Conservation (phyloP, 2,888 invertebrate species). For the Laspeyria flexula region DNA sequence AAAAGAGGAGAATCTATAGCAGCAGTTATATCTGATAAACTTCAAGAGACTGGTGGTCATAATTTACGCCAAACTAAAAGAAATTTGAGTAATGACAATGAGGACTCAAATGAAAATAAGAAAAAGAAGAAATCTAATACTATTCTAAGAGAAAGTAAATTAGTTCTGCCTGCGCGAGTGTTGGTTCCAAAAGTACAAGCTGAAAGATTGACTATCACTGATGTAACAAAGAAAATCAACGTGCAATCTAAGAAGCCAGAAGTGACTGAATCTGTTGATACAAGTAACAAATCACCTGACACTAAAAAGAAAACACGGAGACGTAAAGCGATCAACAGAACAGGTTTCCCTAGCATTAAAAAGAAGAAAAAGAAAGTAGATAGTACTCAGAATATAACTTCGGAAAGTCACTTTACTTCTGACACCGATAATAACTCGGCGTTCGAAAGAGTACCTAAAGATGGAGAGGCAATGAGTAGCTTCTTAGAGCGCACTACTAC, state of each 20-base stretch:
- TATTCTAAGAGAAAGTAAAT: constrained; percentile 79
- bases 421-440: constrained; percentile 78
- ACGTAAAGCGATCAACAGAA: constrained; percentile 93
- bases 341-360: constrained; percentile 94
- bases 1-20: constrained; percentile 81
- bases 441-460: constrained; percentile 89
- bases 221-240: constrained; percentile 60
- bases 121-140: constrained; percentile 75
- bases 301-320: constrained; percentile 85
- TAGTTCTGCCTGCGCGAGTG: constrained; percentile 74
- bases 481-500: constrained; percentile 87
- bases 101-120: constrained; percentile 73
- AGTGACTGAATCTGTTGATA: constrained; percentile 55
- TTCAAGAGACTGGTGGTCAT: constrained; percentile 78
- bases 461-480: constrained; percentile 88
- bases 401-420: constrained; percentile 72
- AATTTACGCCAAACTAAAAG: constrained; percentile 79
- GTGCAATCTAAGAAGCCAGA: constrained; percentile 63
- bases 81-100: constrained; percentile 69
- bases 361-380: constrained; percentile 91
- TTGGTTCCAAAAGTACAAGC: constrained; percentile 74
- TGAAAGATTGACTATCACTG: constrained; percentile 65
- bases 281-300: constrained; percentile 52
- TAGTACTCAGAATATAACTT: constrained; percentile 53
- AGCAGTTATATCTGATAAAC: constrained; percentile 80